Conservation (phyloP, 1,140 invertebrate species). For the Caenorhabditis inopinata region DNA sequence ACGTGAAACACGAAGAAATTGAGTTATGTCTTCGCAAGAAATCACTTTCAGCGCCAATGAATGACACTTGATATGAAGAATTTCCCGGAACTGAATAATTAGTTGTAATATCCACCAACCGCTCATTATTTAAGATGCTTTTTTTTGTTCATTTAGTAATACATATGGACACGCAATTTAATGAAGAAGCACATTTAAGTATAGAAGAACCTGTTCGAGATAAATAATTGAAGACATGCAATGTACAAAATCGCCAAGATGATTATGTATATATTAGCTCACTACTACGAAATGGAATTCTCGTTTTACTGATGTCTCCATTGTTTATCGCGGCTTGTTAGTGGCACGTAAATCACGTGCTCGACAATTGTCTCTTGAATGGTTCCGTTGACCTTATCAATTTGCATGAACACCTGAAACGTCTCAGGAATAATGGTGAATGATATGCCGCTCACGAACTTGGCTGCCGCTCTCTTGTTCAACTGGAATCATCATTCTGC, state of each 20-base stretch:
- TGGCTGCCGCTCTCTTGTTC: slow-evolving; percentile 80
- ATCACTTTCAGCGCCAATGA: background rate
- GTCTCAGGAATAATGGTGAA: background rate
- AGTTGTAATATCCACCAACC: too few relatives aligned
- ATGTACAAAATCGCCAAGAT: background rate
- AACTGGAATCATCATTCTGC: slow-evolving; percentile 81
- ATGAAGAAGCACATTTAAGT: background rate
- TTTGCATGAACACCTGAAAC: slow-evolving; percentile 74
- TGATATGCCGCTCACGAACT: slow-evolving; percentile 28
- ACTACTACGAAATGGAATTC: background rate
- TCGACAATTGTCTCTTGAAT: slow-evolving; percentile 79
- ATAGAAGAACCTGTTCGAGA: background rate
- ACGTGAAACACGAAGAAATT: slow-evolving; percentile 10
- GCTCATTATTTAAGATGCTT: too few relatives aligned
- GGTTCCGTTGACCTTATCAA: slow-evolving; percentile 84
- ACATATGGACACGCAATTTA: background rate
- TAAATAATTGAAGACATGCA: background rate
- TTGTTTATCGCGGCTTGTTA: slow-evolving; percentile 72
- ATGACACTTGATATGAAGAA: slow-evolving; percentile 6
- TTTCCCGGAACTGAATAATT: too few relatives aligned
- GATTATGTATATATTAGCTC: too few relatives aligned
- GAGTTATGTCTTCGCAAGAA: slow-evolving; percentile 21
- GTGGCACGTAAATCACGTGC: slow-evolving; percentile 93
- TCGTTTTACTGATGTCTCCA: background rate
- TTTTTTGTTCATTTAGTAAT: too few relatives aligned